These are phyloP conservation scores for Lycophotia porphyrea DNA, from an alignment of 2,888 invertebrate species.

Conservation along the genomic window DNA sequence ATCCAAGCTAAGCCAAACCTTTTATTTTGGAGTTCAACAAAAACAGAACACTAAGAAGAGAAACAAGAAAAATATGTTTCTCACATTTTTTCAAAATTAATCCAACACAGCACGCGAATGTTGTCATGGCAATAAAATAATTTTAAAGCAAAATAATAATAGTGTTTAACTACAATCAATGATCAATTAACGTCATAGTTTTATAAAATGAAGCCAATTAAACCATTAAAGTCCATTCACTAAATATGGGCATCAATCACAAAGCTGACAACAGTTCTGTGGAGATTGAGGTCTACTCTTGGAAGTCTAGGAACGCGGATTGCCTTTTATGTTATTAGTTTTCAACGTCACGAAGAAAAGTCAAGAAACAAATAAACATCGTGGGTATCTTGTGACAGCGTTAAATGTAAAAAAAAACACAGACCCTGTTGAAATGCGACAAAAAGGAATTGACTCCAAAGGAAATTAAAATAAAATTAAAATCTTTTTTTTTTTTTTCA, in stretches of 20 bases:
- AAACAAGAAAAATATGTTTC: neutral
- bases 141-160: neutral
- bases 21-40: neutral
- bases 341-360: neutral
- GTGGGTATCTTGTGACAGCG: neutral
- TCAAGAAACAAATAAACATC: neutral
- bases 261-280: neutral
- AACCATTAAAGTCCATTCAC: conserved; percentile 4
- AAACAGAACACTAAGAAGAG: no score
- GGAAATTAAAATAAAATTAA: no score
- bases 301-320: conserved; percentile 7
- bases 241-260: conserved; percentile 24
- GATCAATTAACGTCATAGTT: neutral
- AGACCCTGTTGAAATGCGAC: neutral
- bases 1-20: neutral
- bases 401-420: neutral
- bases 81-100: neutral
- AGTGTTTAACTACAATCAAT: conserved; percentile 6
- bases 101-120: neutral
- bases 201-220: conserved; percentile 19
- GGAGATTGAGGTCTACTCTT: neutral
- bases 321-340: neutral
- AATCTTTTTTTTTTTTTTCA: no score
- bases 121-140: neutral
- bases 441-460: neutral